These are phyloP conservation scores for Argyresthia albistria DNA, from an alignment of 2,888 invertebrate genomes.

Conservation along the genomic window DNA sequence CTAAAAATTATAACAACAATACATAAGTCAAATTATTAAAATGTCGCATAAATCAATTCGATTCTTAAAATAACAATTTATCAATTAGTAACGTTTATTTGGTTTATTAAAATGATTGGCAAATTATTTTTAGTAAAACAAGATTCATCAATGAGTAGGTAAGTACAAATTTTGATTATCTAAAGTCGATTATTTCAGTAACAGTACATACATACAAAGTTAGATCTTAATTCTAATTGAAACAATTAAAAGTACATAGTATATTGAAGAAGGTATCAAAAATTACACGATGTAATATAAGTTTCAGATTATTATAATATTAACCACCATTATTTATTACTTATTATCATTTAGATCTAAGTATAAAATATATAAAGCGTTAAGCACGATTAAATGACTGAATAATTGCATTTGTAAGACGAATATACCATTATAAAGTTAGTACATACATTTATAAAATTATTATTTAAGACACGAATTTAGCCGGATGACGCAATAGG, in stretches of 20 bases:
- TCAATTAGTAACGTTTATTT: constrained; percentile 1
- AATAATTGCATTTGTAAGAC: background rate
- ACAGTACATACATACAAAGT: too few species aligned
- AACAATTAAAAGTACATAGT: background rate
- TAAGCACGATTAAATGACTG: background rate
- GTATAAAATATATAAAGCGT: background rate
- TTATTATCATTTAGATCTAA: too few species aligned
- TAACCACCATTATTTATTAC: background rate
- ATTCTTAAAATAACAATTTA: background rate
- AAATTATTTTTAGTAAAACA: background rate
- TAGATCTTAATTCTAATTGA: background rate
- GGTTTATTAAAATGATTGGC: constrained; percentile 1
- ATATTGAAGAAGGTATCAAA: constrained; percentile 3
- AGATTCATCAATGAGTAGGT: too few species aligned
- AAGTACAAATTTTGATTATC: too few species aligned
- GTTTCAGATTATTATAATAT: background rate
- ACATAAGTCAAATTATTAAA: background rate
- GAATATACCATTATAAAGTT: too few species aligned
- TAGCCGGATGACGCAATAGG: too few species aligned
- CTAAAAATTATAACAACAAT: constrained; percentile 2
- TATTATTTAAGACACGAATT: background rate
- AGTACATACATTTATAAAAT: background rate
- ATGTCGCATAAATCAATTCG: constrained; percentile 1
- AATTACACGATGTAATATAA: constrained; percentile 1
- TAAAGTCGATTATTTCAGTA: too few species aligned